Evolutionary conservation across 2,113 vertebrate species (phyloP).

Genomic region (Litocranius walleri): DNA sequence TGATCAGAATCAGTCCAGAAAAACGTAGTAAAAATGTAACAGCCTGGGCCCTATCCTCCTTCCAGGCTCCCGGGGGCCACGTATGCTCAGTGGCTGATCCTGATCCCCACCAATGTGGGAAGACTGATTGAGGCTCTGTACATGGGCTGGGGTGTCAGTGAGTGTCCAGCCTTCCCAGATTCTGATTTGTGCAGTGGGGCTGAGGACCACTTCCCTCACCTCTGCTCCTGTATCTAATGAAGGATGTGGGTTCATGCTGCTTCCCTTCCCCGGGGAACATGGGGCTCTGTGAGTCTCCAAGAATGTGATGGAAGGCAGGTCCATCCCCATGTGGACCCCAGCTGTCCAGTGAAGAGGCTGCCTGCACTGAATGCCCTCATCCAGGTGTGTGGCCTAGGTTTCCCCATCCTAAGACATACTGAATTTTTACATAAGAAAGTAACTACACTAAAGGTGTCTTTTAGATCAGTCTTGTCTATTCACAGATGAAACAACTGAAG

Average conservation of each 20-base stretch:
- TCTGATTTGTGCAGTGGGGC: background rate
- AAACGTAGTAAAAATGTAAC: background rate
- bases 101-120: background rate
- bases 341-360: background rate
- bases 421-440: background rate
- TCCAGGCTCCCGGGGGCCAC: background rate
- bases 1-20: background rate
- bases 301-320: background rate
- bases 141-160: fast-evolving
- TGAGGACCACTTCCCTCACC: background rate
- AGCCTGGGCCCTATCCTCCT: too few relatives aligned
- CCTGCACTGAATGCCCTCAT: fast-evolving
- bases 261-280: background rate
- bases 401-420: background rate
- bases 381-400: too few relatives aligned
- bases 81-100: background rate
- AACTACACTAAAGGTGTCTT: background rate
- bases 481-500: background rate
- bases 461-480: background rate
- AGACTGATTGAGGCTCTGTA: background rate
- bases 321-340: background rate
- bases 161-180: background rate
- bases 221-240: background rate
- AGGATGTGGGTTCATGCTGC: background rate
- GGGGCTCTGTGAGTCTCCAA: background rate